Base-by-base conservation (phyloP, 2,797 vertebrate species). In the Sebastes ruberrimus region DNA sequence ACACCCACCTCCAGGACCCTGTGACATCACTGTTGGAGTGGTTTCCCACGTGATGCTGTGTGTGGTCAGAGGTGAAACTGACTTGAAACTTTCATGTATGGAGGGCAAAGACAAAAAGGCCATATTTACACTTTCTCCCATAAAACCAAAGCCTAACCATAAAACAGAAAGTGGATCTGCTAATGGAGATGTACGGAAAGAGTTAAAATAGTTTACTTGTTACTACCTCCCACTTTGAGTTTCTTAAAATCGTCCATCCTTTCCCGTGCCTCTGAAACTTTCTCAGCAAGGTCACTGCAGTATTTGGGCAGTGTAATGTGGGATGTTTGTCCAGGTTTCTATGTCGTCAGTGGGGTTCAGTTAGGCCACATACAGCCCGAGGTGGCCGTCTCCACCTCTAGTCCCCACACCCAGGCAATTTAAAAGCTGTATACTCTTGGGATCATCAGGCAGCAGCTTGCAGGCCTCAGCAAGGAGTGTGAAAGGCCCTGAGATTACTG, bases 401-500 rank as follows among this genome's bases (percentile, higher is more conserved):
- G 72, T 70, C 67, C 49, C 75, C 63, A 68, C 66, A 76, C 82
- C 75, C 74, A 88, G 86, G 91, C 91, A 93, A 93, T 94, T 91
- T 94, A 88, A 92, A 91, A 73, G 55, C 75, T 85, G 83, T 84
- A 75, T 67, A 70, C 90, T 88, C 93, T 4, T 53, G 89, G 89
- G 93, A 92, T 80, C 74, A 71, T 76, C 83, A 59, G 90, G 88
- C 87, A 83, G 86, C 85, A 76, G 90, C 86, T 85, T 88, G 89
- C 78, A 81, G 84, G 83, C 81, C 83, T 89, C 87, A 88, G 82
- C 88, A 64, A 86, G 63, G 76, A 59, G 83, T 76, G n/a, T 81
- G 75, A 89, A 88, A 89, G 81, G 85, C 82, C 74, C 49, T 64
- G 82, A 89, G 89, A 93, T 91, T 91, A 88, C 89, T 70, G 82